phyloP scores from a whole-genome alignment of 2,797 vertebrate genomes.

The Monodelphis domestica region DNA sequence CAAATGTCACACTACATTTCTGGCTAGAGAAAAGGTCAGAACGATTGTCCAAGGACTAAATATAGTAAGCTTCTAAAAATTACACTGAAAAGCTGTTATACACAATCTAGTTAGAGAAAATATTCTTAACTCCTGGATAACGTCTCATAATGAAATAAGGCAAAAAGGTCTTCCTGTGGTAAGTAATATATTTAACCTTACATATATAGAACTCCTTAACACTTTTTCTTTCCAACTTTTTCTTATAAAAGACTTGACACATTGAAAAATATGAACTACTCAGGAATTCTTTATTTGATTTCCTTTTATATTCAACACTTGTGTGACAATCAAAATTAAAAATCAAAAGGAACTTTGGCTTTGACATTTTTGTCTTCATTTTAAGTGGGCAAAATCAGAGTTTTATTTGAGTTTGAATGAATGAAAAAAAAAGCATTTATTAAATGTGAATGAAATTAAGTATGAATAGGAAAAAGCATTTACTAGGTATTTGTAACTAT shows the following conservation, averaged over 20 bases:
- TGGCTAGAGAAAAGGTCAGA: neutral
- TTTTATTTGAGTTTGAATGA: neutral
- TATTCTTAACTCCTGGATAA: neutral
- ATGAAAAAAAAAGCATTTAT: neutral
- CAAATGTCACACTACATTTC: neutral
- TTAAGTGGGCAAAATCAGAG: neutral
- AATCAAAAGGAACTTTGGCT: neutral
- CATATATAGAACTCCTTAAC: neutral
- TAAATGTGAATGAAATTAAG: neutral
- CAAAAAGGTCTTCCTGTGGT: neutral
- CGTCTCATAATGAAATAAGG: neutral
- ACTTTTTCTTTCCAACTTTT: neutral
- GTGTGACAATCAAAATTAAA: neutral
- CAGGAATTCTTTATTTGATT: neutral
- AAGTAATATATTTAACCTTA: neutral
- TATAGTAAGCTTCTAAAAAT: neutral
- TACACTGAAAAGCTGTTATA: neutral
- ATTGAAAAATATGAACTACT: neutral
- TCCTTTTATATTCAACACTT: neutral
- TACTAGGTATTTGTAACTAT: neutral
- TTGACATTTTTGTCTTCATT: neutral
- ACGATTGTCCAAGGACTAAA: neutral
- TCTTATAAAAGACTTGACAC: neutral
- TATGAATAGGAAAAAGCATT: too few species aligned
- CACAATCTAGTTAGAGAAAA: neutral